These are phyloP conservation scores for Eupeodes luniger DNA, from an alignment of 2,888 invertebrate species.

Conservation along the genomic window DNA sequence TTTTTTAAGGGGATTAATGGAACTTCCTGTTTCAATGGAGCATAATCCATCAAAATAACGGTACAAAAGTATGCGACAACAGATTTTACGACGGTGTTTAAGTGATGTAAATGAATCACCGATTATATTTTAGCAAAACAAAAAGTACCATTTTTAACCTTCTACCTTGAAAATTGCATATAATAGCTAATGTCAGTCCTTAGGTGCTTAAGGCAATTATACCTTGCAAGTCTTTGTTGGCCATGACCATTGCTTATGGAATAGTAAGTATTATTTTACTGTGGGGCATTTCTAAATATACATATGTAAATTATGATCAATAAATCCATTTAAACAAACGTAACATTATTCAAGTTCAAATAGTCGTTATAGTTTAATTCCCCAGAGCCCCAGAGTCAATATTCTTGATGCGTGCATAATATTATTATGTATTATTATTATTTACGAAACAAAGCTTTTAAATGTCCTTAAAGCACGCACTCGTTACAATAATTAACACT, in stretches of 20 bases:
- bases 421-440: neutral
- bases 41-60: no score
- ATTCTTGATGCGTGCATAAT: conserved; percentile 20
- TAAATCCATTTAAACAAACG: conserved; percentile 18
- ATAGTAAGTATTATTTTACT: neutral
- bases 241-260: conserved; percentile 9
- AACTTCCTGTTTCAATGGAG: no score
- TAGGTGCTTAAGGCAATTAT: no score
- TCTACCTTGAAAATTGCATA: neutral
- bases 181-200: neutral
- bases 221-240: neutral
- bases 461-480: conserved; percentile 61
- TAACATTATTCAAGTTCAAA: conserved; percentile 3
- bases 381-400: conserved; percentile 11
- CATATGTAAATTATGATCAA: neutral
- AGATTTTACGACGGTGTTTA: no score
- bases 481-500: conserved; percentile 49
- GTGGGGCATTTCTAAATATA: neutral
- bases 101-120: no score
- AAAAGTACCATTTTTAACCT: neutral
- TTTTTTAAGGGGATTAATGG: no score
- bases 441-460: conserved; percentile 17
- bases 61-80: no score
- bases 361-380: neutral
- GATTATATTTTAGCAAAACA: no score